phyloP scores from a whole-genome alignment of 2,797 vertebrate species.

The Periparus ater region DNA sequence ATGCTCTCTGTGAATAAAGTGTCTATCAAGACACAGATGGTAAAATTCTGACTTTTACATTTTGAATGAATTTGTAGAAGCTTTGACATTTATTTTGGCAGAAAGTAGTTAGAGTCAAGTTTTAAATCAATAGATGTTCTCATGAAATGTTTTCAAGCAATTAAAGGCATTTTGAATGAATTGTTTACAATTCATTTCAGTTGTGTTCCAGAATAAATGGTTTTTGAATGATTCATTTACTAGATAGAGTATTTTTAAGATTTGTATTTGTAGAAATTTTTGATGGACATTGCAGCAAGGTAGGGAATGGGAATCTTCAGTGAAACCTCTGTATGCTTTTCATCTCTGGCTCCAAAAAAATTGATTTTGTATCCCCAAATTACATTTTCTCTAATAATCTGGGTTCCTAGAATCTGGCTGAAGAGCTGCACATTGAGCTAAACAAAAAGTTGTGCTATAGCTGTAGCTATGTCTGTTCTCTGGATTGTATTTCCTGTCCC shows the following conservation, averaged over 20 bases:
- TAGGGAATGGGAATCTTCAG: not conserved
- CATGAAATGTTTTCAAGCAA: not conserved
- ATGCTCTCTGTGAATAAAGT: not conserved
- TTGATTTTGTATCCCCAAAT: not conserved
- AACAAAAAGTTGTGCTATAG: not conserved
- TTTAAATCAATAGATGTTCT: not conserved
- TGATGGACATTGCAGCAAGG: not conserved
- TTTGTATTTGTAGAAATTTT: not conserved
- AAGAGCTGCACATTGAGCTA: not conserved
- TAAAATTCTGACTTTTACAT: not conserved
- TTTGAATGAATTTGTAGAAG: not conserved
- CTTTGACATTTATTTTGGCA: not conserved
- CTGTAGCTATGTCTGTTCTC: not conserved
- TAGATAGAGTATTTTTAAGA: not conserved
- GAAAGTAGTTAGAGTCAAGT: not conserved
- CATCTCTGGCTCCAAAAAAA: not conserved
- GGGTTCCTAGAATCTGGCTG: not conserved
- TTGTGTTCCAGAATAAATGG: not conserved
- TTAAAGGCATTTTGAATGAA: not conserved
- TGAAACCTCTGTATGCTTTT: not conserved
- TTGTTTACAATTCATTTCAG: not conserved
- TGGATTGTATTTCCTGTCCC: not conserved
- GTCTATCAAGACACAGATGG: not conserved
- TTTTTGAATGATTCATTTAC: not conserved
- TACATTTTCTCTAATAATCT: not conserved